A percentile compares a stretch with the other conserved stretches of the same genome.
Conservation (phyloP, 2,888 invertebrate species). For the Rhagonycha lutea region DNA sequence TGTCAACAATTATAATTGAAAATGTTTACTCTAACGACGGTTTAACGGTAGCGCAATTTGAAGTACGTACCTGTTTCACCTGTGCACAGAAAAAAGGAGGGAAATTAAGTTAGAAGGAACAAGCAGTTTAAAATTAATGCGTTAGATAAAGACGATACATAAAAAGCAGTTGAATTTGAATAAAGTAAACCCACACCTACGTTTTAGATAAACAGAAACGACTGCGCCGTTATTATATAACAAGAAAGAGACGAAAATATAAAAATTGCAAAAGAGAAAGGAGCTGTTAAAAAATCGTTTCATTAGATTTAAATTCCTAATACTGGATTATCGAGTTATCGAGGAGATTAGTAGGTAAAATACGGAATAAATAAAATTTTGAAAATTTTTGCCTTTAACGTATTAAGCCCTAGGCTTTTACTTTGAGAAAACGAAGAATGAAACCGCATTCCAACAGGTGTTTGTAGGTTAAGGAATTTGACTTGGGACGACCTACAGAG, state of each 20-base stretch:
- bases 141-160: conserved; percentile 10
- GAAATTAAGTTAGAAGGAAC: conserved; percentile 2
- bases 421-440: conserved; percentile 51
- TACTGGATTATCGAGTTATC: neutral
- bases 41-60: neutral
- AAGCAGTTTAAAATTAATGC: conserved; percentile 8
- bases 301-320: neutral
- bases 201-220: conserved; percentile 5
- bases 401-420: conserved; percentile 42
- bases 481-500: conserved; percentile 45
- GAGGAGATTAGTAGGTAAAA: neutral
- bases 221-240: neutral
- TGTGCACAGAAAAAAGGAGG: conserved; percentile 22
- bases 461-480: conserved; percentile 56
- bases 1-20: neutral
- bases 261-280: conserved; percentile 8
- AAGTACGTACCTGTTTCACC: conserved; percentile 24
- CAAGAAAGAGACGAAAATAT: neutral
- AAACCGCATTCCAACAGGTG: conserved; percentile 55
- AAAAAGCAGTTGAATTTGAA: neutral
- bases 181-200: conserved; percentile 11
- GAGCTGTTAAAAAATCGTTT: conserved; percentile 6
- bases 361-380: neutral
- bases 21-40: neutral
- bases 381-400: conserved; percentile 31